phyloP scores from a whole-genome alignment of 2,113 vertebrate genomes.

The Nicator chloris region DNA sequence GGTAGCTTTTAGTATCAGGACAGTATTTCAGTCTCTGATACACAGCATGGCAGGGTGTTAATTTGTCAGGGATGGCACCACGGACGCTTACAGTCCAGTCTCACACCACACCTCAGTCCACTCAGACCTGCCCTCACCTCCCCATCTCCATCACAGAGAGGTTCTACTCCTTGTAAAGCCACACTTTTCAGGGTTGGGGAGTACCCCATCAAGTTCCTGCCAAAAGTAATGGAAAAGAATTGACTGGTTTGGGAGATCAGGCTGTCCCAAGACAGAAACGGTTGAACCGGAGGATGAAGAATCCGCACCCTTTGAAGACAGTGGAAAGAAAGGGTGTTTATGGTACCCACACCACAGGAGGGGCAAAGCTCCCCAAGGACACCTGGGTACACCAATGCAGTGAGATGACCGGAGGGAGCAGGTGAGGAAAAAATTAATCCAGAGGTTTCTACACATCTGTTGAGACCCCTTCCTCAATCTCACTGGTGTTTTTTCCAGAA shows the following conservation, averaged over 20 bases:
- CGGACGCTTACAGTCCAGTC: fast-evolving
- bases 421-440: not conserved
- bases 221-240: not conserved
- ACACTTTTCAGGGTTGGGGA: not conserved
- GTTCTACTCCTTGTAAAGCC: not conserved
- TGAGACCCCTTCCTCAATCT: not conserved
- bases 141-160: not conserved
- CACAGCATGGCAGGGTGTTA: fast-evolving
- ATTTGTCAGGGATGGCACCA: not conserved
- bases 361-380: not conserved
- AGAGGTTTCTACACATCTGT: not conserved
- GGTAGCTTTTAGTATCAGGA: not conserved
- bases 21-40: not conserved
- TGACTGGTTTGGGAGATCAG: not conserved
- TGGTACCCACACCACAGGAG: not conserved
- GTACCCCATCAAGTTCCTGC: not conserved
- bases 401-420: fast-evolving
- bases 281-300: fast-evolving
- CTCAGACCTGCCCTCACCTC: not conserved
- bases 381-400: not conserved
- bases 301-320: not conserved
- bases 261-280: not conserved
- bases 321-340: not conserved
- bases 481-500: not conserved
- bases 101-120: not conserved